Evolutionary conservation across 2,113 vertebrate genomes (phyloP).

Genomic region (Scytalopus superciliaris): DNA sequence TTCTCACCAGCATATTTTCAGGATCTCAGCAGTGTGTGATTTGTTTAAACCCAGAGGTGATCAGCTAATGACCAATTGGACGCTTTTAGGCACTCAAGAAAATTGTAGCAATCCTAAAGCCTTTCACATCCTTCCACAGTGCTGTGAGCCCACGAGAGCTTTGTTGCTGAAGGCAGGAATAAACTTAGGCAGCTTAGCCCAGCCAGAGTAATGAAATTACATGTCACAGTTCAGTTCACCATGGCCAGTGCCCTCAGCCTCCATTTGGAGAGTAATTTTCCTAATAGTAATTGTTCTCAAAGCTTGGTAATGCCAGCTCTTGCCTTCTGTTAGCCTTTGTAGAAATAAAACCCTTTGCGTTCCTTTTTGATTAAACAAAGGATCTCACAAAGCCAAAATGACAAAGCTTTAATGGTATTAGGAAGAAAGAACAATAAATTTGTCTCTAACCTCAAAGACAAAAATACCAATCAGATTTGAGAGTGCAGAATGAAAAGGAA

Average conservation of each 20-base stretch:
- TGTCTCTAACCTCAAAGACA: background rate
- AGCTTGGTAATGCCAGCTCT: background rate
- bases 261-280: slow-evolving; percentile 11
- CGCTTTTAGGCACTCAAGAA: background rate
- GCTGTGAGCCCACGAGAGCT: background rate
- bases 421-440: background rate
- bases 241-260: background rate
- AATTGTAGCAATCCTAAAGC: background rate
- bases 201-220: slow-evolving; percentile 33
- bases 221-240: background rate
- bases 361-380: slow-evolving; percentile 25
- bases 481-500: background rate
- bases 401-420: background rate
- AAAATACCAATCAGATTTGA: background rate
- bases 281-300: slow-evolving; percentile 4
- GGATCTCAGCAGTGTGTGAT: background rate
- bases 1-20: background rate
- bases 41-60: background rate
- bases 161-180: background rate
- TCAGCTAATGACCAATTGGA: background rate
- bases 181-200: background rate
- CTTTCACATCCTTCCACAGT: background rate
- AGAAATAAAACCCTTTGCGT: background rate
- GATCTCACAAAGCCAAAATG: background rate
- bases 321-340: background rate